phyloP scores from a whole-genome alignment of 2,113 vertebrate genomes.

The Oncorhynchus clarkii region DNA sequence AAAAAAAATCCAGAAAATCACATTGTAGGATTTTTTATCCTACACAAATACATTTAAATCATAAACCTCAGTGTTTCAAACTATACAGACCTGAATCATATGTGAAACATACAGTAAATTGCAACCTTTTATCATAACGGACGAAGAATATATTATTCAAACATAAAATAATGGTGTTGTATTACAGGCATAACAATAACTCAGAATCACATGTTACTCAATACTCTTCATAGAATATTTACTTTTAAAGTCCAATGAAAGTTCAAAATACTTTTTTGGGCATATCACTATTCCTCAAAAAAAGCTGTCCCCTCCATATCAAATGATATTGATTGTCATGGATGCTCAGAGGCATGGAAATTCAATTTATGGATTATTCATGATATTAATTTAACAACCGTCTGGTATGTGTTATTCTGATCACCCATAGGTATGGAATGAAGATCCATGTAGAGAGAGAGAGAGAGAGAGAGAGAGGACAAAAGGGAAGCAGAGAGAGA shows the following conservation, averaged over 20 bases:
- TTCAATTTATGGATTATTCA: conserved; percentile 1
- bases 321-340: not conserved
- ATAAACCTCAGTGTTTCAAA: not conserved
- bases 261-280: conserved; percentile 27
- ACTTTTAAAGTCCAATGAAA: conserved; percentile 45
- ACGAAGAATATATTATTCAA: conserved; percentile 39
- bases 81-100: too few relatives aligned
- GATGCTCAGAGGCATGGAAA: not conserved
- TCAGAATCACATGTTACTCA: conserved; percentile 40
- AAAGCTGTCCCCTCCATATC: not conserved
- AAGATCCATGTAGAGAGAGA: conserved; percentile 1
- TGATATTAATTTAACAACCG: not conserved
- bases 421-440: conserved; percentile 20
- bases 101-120: conserved; percentile 18
- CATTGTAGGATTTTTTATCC: not conserved
- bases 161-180: conserved; percentile 31
- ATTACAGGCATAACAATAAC: conserved; percentile 58
- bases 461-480: not conserved
- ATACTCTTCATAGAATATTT: conserved; percentile 45
- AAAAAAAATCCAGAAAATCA: too few relatives aligned
- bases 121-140: conserved; percentile 22
- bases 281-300: not conserved
- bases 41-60: conserved; percentile 13
- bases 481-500: too few relatives aligned
- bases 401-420: not conserved